Conservation (phyloP, 2,113 vertebrate species). For the Oreocharis arfaki region DNA sequence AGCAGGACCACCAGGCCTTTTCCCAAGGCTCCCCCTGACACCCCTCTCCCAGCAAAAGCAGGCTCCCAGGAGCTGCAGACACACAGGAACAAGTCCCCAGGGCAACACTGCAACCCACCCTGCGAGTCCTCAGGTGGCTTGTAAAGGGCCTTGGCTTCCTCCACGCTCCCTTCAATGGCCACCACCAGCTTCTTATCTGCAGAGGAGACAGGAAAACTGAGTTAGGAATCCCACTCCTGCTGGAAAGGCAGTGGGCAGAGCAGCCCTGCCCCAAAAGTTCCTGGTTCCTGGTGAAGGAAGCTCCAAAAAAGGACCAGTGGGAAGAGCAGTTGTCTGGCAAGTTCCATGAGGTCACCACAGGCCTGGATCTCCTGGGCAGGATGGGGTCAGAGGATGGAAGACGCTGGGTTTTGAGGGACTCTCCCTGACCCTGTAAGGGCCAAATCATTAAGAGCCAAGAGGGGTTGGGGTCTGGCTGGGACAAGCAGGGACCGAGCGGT, state of each 20-base stretch:
- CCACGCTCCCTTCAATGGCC: constrained; percentile 90
- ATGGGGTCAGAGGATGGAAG: not conserved
- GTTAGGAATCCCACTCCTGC: not conserved
- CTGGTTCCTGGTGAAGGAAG: not conserved
- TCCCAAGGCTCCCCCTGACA: not conserved
- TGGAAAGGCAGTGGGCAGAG: not conserved
- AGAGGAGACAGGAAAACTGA: not conserved
- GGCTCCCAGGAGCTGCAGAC: not conserved
- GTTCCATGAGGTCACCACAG: accelerated
- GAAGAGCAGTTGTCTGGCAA: not conserved
- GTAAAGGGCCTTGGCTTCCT: constrained; percentile 94
- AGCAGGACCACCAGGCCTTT: not conserved
- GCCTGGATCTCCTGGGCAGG: not conserved
- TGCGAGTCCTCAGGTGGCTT: constrained; percentile 96
- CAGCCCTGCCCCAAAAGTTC: not conserved
- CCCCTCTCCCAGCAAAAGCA: not conserved
- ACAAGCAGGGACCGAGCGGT: accelerated
- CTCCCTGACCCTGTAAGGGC: not conserved
- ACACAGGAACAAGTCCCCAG: not conserved
- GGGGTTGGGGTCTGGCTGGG: not conserved
- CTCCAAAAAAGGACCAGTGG: not conserved
- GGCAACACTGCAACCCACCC: constrained; percentile 68
- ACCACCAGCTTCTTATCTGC: constrained; percentile 89
- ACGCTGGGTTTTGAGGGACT: not conserved
- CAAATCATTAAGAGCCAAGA: not conserved